phyloP scores from a whole-genome alignment of 35 echinoderm and acorn worm genomes.

The Nesometra sesokonis region DNA sequence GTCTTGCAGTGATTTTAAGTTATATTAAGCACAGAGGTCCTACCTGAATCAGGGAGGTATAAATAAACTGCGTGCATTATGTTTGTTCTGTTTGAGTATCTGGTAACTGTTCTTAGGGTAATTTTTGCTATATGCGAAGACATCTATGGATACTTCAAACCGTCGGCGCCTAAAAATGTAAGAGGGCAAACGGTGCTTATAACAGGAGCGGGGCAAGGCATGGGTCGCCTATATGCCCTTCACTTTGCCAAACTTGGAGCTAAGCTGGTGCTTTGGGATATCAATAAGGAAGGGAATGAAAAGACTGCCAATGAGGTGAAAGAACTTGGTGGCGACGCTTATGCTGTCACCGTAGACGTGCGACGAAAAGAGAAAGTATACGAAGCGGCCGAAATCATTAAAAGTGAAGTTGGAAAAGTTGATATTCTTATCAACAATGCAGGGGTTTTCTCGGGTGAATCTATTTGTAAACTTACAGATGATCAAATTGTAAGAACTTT shows the following conservation, averaged over 20 bases:
- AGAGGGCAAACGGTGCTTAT: slow-evolving; percentile 59
- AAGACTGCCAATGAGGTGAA: not conserved
- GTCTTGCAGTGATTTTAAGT: too few species aligned
- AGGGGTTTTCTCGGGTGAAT: not conserved
- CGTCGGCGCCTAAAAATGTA: slow-evolving; percentile 8
- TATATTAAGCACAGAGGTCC: too few species aligned
- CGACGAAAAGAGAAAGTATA: not conserved
- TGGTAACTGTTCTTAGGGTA: not conserved
- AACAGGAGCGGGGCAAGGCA: slow-evolving; percentile 81
- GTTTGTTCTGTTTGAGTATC: not conserved
- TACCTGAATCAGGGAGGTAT: too few species aligned
- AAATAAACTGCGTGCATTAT: too few species aligned
- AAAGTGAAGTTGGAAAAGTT: not conserved
- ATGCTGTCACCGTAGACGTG: not conserved
- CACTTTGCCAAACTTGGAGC: slow-evolving; percentile 42
- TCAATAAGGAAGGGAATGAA: slow-evolving; percentile 18
- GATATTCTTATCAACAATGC: slow-evolving; percentile 11
- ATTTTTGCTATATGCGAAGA: not conserved
- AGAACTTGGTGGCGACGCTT: not conserved
- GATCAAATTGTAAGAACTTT: not conserved
- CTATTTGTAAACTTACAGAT: not conserved
- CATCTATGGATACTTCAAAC: slow-evolving; percentile 32
- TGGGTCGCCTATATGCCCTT: slow-evolving; percentile 57
- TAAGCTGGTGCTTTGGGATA: slow-evolving; percentile 54
- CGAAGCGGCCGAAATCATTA: not conserved